These are phyloP conservation scores for Danio tinwini DNA, from an alignment of 2,797 vertebrate species.

Conservation along the genomic window DNA sequence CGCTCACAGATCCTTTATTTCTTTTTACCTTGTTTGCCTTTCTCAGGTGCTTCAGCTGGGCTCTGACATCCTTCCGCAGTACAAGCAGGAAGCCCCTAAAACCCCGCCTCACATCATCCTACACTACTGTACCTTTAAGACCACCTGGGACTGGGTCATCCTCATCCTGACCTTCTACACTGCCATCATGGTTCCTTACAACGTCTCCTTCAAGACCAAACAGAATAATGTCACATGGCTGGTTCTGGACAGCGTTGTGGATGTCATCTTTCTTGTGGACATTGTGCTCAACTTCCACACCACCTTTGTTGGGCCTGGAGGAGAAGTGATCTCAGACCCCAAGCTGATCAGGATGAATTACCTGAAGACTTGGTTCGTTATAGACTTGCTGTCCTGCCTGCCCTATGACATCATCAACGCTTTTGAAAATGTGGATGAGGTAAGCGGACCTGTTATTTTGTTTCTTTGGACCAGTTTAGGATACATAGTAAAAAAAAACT, in stretches of 20 bases:
- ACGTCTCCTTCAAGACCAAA: slow-evolving; percentile 93
- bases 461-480: background rate
- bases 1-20: background rate
- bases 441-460: slow-evolving; percentile 60
- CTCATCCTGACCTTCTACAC: slow-evolving; percentile 60
- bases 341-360: slow-evolving; percentile 98
- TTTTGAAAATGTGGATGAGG: slow-evolving; percentile 98
- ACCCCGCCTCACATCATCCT: slow-evolving; percentile 97
- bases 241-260: slow-evolving; percentile 95
- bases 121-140: slow-evolving; percentile 98
- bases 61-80: slow-evolving; percentile 97
- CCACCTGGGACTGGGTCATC: slow-evolving; percentile 99
- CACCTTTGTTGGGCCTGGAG: slow-evolving; percentile 94
- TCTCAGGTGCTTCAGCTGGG: slow-evolving; percentile 91
- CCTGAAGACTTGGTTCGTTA: slow-evolving; percentile 98
- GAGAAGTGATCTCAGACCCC: slow-evolving; percentile 96
- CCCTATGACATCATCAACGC: slow-evolving; percentile 99
- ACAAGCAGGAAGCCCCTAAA: slow-evolving; percentile 97
- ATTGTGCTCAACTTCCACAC: slow-evolving; percentile 98
- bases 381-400: slow-evolving; percentile 95
- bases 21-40: background rate
- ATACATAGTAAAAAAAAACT: background rate
- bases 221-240: slow-evolving; percentile 98
- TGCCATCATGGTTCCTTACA: too few species aligned
- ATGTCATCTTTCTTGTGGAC: slow-evolving; percentile 97